Evolutionary conservation across 2,888 invertebrate species (phyloP).

Genomic region (Gnatocerus cornutus): DNA sequence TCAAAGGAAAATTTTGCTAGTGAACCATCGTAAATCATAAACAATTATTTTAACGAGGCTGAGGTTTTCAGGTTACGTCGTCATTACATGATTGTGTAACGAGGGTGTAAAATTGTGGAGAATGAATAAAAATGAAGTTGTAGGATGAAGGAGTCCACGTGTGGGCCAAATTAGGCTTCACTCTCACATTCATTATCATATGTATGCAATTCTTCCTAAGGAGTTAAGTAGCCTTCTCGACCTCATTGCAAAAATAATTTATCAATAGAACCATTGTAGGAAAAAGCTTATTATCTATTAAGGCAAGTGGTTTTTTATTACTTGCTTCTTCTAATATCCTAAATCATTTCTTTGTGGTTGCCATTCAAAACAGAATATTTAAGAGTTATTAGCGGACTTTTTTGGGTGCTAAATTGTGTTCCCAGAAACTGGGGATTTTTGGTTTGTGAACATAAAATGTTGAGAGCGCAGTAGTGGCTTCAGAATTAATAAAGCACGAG

Average conservation of each 20-base stretch:
- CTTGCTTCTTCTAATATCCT: constrained; percentile 11
- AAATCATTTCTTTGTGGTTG: not conserved
- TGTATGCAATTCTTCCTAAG: constrained; percentile 40
- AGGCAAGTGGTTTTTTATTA: constrained; percentile 41
- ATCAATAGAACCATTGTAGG: constrained; percentile 37
- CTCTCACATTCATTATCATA: constrained; percentile 32
- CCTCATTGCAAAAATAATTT: constrained; percentile 44
- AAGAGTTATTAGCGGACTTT: no score
- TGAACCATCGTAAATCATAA: no score
- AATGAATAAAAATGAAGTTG: not conserved
- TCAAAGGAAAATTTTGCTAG: no score
- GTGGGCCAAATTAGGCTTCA: constrained; percentile 18
- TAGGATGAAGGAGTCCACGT: constrained; percentile 35
- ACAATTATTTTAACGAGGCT: no score
- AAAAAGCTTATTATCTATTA: constrained; percentile 44
- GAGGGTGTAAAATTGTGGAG: no score
- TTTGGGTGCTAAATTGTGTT: no score
- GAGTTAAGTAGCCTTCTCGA: constrained; percentile 31
- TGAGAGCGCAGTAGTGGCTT: not conserved
- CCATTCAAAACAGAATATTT: not conserved
- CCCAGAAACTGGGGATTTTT: no score
- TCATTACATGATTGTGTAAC: no score
- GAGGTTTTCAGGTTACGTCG: no score
- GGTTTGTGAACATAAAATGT: not conserved
- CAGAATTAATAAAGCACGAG: constrained; percentile 1